Percentiles rank a stretch among this genome's conserved stretches.
Evolutionary conservation across 2,888 invertebrate genomes (phyloP).

Genomic region (Halictus ligatus): DNA sequence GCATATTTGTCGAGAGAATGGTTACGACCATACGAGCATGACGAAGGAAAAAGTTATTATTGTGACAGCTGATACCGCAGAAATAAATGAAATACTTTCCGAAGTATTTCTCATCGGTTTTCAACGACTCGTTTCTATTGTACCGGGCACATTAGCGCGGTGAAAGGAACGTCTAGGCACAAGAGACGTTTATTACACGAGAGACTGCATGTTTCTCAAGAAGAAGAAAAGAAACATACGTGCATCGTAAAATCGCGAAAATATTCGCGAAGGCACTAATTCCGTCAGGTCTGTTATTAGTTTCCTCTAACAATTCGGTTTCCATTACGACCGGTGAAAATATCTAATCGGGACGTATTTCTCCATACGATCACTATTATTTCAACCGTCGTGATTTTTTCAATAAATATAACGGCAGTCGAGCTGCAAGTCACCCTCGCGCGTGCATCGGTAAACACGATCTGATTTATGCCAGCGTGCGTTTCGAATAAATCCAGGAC

Average conservation of each 20-base stretch:
- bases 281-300: background rate
- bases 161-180: constrained; percentile 12
- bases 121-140: background rate
- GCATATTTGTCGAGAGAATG: background rate
- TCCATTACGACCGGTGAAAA: background rate
- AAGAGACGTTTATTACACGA: constrained; percentile 1
- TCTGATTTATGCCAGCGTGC: constrained; percentile 41
- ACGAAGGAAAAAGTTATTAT: background rate
- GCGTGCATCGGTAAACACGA: constrained; percentile 19
- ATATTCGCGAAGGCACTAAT: background rate
- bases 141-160: background rate
- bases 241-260: background rate
- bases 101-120: background rate
- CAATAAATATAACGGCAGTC: background rate
- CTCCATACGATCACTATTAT: background rate
- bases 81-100: background rate
- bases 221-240: background rate
- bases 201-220: background rate
- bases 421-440: constrained; percentile 20
- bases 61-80: background rate
- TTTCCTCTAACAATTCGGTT: background rate
- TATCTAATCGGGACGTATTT: background rate
- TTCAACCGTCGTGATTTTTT: background rate
- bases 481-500: constrained; percentile 44
- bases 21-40: background rate